These are phyloP conservation scores for Drosophila saltans DNA, from an alignment of 1,140 invertebrate species.

Conservation along the genomic window DNA sequence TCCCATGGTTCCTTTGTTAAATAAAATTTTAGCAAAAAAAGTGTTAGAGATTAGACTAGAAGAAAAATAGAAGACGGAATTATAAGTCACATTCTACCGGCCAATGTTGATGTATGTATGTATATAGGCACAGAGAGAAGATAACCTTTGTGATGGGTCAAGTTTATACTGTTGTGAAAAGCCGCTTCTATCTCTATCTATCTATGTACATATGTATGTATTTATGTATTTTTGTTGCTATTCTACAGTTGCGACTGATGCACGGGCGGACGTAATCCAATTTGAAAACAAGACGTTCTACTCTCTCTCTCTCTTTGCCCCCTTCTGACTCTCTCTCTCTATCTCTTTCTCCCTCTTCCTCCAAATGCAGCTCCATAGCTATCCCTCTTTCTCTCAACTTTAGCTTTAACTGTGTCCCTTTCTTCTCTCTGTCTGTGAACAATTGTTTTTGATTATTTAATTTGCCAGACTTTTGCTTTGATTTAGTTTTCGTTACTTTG, in stretches of 20 bases:
- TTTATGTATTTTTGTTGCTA: background rate
- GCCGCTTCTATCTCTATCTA: constrained; percentile 11
- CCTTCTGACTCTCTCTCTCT: background rate
- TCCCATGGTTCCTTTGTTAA: background rate
- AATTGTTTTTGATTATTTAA: constrained; percentile 80
- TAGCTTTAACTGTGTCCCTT: background rate
- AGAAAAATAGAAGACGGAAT: background rate
- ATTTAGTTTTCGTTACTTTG: constrained; percentile 63
- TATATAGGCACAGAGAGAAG: background rate
- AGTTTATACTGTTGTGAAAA: constrained; percentile 1
- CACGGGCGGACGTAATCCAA: constrained; percentile 7
- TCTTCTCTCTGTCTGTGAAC: constrained; percentile 18
- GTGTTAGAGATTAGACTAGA: constrained; percentile 7
- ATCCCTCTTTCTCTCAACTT: constrained; percentile 21
- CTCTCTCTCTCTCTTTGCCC: background rate
- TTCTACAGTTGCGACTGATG: background rate
- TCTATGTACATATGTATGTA: background rate
- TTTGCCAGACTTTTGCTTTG: constrained; percentile 77
- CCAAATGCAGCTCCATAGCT: constrained; percentile 41
- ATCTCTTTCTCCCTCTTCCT: background rate
- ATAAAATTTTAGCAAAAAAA: background rate
- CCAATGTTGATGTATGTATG: background rate
- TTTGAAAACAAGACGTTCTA: constrained; percentile 16
- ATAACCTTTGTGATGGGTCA: constrained; percentile 9
- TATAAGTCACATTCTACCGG: background rate